Percentiles rank a stretch among this genome's conserved stretches.
phyloP scores from a whole-genome alignment of 1,140 invertebrate species.

The Lepidurus packardi region DNA sequence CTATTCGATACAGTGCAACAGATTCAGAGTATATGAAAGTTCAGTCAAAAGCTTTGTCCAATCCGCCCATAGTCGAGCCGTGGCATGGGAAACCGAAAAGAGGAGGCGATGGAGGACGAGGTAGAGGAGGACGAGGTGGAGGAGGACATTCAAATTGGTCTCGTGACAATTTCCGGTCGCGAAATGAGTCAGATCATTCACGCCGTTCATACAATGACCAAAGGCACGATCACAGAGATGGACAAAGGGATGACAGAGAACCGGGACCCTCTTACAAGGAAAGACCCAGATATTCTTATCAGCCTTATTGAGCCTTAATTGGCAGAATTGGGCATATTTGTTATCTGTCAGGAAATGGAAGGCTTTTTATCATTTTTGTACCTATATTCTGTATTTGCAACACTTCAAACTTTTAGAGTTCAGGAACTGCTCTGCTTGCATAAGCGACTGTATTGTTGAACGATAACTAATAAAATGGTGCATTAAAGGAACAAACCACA shows the following conservation, averaged over 20 bases:
- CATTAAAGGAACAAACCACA: neutral
- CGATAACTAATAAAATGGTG: neutral
- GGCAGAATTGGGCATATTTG: neutral
- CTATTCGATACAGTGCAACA: constrained; percentile 49
- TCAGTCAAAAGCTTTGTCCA: constrained; percentile 41
- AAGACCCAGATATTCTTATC: neutral
- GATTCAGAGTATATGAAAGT: constrained; percentile 49
- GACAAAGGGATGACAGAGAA: neutral
- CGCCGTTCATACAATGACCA: neutral
- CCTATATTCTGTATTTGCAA: neutral
- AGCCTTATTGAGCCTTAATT: constrained; percentile 1
- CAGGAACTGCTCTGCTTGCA: neutral
- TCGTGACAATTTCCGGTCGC: neutral
- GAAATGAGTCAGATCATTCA: neutral
- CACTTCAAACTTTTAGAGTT: neutral
- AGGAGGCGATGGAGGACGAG: constrained; percentile 27
- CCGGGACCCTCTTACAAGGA: constrained; percentile 19
- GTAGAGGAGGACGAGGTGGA: constrained; percentile 3
- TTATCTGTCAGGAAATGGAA: neutral
- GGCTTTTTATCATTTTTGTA: neutral
- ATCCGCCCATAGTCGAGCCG: constrained; percentile 51
- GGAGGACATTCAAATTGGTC: constrained; percentile 2
- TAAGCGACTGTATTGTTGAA: neutral
- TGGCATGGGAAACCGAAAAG: constrained; percentile 44
- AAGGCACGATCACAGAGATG: neutral